Evolutionary conservation across 2,797 vertebrate genomes (phyloP), one percentile per base, ranked within the genome.

Genomic region (Oreochromis grahami): DNA sequence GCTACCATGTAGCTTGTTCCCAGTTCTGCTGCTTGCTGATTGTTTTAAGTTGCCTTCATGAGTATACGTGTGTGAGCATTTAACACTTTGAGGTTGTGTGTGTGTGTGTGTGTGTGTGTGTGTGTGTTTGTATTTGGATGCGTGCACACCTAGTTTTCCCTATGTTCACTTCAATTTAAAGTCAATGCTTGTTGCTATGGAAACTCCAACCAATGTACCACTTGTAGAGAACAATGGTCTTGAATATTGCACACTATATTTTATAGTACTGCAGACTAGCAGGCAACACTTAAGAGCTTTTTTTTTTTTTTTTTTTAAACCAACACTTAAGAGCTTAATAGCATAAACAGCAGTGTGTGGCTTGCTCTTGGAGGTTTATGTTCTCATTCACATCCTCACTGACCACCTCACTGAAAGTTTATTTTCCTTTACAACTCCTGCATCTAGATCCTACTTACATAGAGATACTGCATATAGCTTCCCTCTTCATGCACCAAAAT

Each of bases 171-270:
- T 94, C 84, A 92, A 92, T 95, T 94, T 95, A 93, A 96, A 95
- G 92, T 91, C 88, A 70, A 80, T 81, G 87, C 91, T 93, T 94
- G 96, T 97, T 96, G 95, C 96, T 94, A 96, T 96, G 95, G 96
- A 93, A 96, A 97, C 96, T 79, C 91, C 88, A 79, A 55, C 93
- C 93, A 82, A 84, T 90, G 90, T 86, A 93, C 83, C 91, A 87
- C 86, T 92, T 87, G 88, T 85, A 76, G 81, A 84, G 88, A 91
- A 94, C 94, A 93, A 94, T 91, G 76, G 92, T 91, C 85, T 93
- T 92, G 92, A 91, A 91, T 94, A 92, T 92, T 93, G 86, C 93
- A 90, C 88, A 56, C 77, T 87, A 83, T 92, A 80, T 93, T 91
- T 91, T 88, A 88, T 90, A 82, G 90, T 83, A 65, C 80, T 79